These are phyloP conservation scores for Echiichthys vipera DNA, from an alignment of 2,797 vertebrate genomes.

Conservation along the genomic window DNA sequence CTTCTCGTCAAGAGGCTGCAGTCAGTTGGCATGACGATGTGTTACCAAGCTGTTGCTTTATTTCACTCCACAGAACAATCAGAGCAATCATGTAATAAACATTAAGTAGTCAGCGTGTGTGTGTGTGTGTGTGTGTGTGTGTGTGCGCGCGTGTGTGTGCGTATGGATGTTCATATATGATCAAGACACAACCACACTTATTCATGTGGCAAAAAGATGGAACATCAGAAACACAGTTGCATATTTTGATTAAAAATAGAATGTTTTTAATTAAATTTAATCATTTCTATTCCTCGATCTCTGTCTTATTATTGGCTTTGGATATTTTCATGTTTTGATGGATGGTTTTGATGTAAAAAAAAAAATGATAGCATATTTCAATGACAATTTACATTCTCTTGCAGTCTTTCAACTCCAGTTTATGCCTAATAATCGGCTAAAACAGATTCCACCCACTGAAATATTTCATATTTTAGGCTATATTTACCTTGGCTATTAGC, in stretches of 20 bases:
- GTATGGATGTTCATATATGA: conserved; percentile 42
- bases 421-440: neutral
- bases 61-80: conserved; percentile 72
- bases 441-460: no score
- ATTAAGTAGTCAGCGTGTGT: conserved; percentile 46
- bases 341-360: no score
- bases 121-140: conserved; percentile 17
- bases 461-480: no score
- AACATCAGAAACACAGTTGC: conserved; percentile 74
- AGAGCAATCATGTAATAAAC: conserved; percentile 60
- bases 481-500: no score
- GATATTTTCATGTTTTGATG: neutral
- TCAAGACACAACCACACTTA: conserved; percentile 55
- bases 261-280: conserved; percentile 85
- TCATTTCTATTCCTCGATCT: conserved; percentile 72
- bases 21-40: conserved; percentile 9
- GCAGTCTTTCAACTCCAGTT: neutral
- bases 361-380: no score
- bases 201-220: conserved; percentile 54
- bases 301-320: conserved; percentile 33
- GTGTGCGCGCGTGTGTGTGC: conserved; percentile 8
- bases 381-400: neutral
- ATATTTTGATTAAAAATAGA: conserved; percentile 85
- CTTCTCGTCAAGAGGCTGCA: conserved; percentile 13
- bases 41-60: conserved; percentile 55